Base-by-base conservation (phyloP, 2,113 vertebrate species). In the Anser brachyrhynchus region DNA sequence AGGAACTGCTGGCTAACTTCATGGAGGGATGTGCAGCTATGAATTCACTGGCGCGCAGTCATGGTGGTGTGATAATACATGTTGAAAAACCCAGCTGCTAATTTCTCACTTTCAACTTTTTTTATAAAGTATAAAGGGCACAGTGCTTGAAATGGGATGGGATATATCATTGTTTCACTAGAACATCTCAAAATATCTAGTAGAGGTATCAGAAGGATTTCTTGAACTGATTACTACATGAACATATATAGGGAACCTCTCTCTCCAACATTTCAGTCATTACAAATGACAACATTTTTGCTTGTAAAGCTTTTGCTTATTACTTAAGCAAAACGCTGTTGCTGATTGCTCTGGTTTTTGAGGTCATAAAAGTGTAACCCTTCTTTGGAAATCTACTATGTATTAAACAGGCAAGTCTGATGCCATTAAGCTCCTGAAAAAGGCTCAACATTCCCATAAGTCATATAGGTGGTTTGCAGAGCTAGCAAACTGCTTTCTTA, bases 401-500 rank as follows among this genome's bases (percentile, higher is more conserved):
- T 61, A 77, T 65, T 59, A 76, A 70, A 93, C 31, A 67, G 29
- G 54, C 49, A 84, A 58, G 77, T 62, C 73, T 82, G 75, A 91
- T 76, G 82, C 59, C 79, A 82, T 89, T 85, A 91, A 35, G 66
- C 20, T 74, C 28, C n/a, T 33, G 15, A 77, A 93, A 92, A 10
- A 77, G 66, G 25, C n/a, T 77, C 80, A 74, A 33, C 8, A 25
- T 61, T 79, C 58, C 52, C 15, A 44, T 8, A 57, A 80, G 52
- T 71, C 59, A 39, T 9, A 70, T 0, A 64, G 31, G 90, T 57
- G 93, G 93, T 44, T 54, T 69, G 65, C 79, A 74, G 37, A 82
- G 76, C 49, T 74, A 76, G 73, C 75, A 93, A 95, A 74, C 73
- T 55, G 66, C 72, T 90, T 78, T 79, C 70, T 79, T 64, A 62